A percentile compares a stretch with the other conserved stretches of the same genome.
phyloP scores from a whole-genome alignment of 2,797 vertebrate genomes.

The Hemibagrus guttatus region DNA sequence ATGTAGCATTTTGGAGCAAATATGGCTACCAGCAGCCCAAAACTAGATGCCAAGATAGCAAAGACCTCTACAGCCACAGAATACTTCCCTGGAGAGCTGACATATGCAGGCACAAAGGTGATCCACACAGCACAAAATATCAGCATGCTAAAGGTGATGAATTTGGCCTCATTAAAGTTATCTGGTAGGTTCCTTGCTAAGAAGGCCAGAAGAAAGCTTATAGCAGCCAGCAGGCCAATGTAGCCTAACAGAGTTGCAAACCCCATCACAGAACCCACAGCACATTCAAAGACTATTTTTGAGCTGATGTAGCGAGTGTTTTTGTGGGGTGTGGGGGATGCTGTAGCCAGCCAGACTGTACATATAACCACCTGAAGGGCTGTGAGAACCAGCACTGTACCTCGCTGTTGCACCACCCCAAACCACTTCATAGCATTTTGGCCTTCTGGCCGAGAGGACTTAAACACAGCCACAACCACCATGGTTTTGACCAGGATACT shows the following conservation, averaged over 20 bases:
- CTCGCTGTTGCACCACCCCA: slow-evolving; percentile 53
- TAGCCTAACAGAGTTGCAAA: slow-evolving; percentile 49
- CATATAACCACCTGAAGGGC: slow-evolving; percentile 51
- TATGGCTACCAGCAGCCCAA: slow-evolving; percentile 54
- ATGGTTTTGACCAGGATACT: slow-evolving; percentile 60
- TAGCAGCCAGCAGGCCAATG: slow-evolving; percentile 50
- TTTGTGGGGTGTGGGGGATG: slow-evolving; percentile 51
- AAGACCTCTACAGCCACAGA: slow-evolving; percentile 52
- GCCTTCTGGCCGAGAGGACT: slow-evolving; percentile 48
- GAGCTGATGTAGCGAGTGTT: slow-evolving; percentile 50
- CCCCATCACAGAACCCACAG: slow-evolving; percentile 43
- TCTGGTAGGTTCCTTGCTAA: slow-evolving; percentile 57
- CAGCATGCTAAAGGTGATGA: slow-evolving; percentile 58
- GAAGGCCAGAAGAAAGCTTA: slow-evolving; percentile 52
- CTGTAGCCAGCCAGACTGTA: slow-evolving; percentile 44
- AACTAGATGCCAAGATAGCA: slow-evolving; percentile 56
- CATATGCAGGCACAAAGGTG: slow-evolving; percentile 52
- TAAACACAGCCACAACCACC: slow-evolving; percentile 54
- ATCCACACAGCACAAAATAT: slow-evolving; percentile 59
- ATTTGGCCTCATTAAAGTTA: slow-evolving; percentile 57
- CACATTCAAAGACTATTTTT: slow-evolving; percentile 52
- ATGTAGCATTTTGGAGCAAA: slow-evolving; percentile 58
- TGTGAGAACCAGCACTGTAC: slow-evolving; percentile 50
- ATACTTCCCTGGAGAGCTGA: slow-evolving; percentile 56
- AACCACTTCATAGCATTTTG: slow-evolving; percentile 54